A percentile compares a stretch with the other conserved stretches of the same genome.
These are phyloP conservation scores for Acanthosepion esculentum DNA, from an alignment of 2,888 invertebrate genomes.

Conservation along the genomic window DNA sequence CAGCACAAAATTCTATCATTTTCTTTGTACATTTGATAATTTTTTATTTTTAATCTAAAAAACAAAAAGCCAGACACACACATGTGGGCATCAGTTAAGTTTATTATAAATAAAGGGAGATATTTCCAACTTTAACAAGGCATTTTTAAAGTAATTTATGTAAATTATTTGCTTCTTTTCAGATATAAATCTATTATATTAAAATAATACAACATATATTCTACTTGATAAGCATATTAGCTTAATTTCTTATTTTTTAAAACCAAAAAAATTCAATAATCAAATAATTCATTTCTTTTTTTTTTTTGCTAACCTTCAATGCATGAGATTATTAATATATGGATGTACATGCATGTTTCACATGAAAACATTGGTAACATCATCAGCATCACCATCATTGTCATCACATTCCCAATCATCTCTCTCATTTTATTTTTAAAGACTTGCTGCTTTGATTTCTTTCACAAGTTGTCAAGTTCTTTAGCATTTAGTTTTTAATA, in stretches of 20 bases:
- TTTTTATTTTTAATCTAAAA: neutral
- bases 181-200: neutral
- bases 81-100: neutral
- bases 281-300: neutral
- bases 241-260: neutral
- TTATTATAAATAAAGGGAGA: neutral
- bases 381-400: constrained; percentile 11
- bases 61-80: neutral
- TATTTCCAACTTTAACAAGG: neutral
- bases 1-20: neutral
- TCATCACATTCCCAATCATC: neutral
- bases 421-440: neutral
- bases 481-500: neutral
- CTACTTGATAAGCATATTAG: neutral
- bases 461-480: neutral
- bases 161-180: neutral
- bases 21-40: neutral
- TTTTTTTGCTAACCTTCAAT: neutral
- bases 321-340: constrained; percentile 47
- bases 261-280: neutral
- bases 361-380: constrained; percentile 35
- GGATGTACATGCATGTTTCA: constrained; percentile 37
- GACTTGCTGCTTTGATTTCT: neutral
- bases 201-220: neutral
- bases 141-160: neutral